Percentiles rank a stretch among this genome's conserved stretches.
phyloP scores from a whole-genome alignment of 2,888 invertebrate genomes.

The Idaea straminata region DNA sequence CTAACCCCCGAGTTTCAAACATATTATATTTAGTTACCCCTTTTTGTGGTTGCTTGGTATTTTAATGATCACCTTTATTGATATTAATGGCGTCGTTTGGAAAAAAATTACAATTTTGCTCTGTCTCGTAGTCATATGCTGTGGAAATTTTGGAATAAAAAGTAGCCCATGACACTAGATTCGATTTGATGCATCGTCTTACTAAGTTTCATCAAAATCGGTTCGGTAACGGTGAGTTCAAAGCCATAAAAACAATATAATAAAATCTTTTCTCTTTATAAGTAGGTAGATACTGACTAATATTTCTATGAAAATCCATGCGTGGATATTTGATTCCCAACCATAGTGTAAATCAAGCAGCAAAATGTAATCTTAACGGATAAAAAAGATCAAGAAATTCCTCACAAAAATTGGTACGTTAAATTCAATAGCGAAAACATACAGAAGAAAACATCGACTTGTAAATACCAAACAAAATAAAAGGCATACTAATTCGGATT shows the following conservation, averaged over 20 bases:
- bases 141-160: no score
- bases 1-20: background rate
- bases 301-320: background rate
- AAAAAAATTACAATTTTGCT: background rate
- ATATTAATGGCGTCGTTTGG: background rate
- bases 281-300: background rate
- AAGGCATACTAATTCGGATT: slow-evolving; percentile 30
- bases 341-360: background rate
- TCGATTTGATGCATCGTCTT: no score
- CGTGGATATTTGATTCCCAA: background rate
- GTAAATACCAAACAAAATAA: slow-evolving; percentile 9
- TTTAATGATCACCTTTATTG: background rate
- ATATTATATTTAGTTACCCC: slow-evolving; percentile 2
- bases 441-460: slow-evolving; percentile 1
- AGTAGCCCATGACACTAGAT: no score
- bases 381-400: background rate
- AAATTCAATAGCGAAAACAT: background rate
- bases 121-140: background rate
- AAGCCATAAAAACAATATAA: no score
- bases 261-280: no score
- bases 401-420: no score
- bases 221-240: no score
- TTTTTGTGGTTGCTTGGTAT: background rate
- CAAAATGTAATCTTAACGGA: no score
- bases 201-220: no score